Evolutionary conservation across 2,888 invertebrate species (phyloP).

Genomic region (Drosophila peninsularis): DNA sequence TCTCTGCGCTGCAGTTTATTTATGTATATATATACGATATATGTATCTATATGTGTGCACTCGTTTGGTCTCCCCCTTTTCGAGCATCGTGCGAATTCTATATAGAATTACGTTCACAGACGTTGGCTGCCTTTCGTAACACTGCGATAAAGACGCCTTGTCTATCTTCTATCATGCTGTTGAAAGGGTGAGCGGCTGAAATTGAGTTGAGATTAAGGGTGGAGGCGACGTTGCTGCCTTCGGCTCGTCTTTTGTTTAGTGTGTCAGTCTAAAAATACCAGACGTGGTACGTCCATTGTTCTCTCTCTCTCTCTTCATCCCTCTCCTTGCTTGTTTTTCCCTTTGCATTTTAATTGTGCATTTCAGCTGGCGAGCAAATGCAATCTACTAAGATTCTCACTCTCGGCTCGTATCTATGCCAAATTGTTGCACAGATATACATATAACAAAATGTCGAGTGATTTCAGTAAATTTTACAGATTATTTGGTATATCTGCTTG

Average conservation of each 20-base stretch:
- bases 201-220: slow-evolving; percentile 19
- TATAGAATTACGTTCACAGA: slow-evolving; percentile 67
- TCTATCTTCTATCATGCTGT: slow-evolving; percentile 17
- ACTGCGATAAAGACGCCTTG: slow-evolving; percentile 23
- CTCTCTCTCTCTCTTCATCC: background rate
- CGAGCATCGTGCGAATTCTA: slow-evolving; percentile 63
- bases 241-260: slow-evolving; percentile 65
- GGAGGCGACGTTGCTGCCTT: slow-evolving; percentile 19
- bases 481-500: background rate
- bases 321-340: background rate
- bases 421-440: slow-evolving; percentile 34
- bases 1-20: slow-evolving; percentile 33
- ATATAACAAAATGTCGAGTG: slow-evolving; percentile 46
- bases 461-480: slow-evolving; percentile 21
- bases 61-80: background rate
- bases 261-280: slow-evolving; percentile 72
- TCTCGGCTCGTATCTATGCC: slow-evolving; percentile 47
- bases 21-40: slow-evolving; percentile 17
- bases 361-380: slow-evolving; percentile 38
- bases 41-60: background rate
- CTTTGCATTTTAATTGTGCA: slow-evolving; percentile 62
- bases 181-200: slow-evolving; percentile 5
- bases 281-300: slow-evolving; percentile 54
- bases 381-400: slow-evolving; percentile 36
- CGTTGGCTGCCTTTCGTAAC: slow-evolving; percentile 60